Base-by-base conservation (phyloP, 2,888 invertebrate genomes). In the Apamea monoglypha region DNA sequence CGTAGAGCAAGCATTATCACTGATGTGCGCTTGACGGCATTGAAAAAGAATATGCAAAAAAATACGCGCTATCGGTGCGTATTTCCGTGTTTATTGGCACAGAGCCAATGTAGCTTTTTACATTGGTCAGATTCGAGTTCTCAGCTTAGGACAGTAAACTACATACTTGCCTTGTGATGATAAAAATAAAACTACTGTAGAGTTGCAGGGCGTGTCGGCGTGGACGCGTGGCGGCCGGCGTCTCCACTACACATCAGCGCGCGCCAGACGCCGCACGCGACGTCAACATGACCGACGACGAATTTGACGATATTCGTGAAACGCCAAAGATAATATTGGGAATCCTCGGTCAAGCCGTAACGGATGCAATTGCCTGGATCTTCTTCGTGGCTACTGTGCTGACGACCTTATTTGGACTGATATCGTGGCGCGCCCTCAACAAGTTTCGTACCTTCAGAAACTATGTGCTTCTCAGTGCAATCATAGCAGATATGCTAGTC, bases 361-460 rank as follows among this genome's bases (percentile, higher is more conserved):
- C 8, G 0, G 1, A 79, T 16, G 0, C 29, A 29, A 79, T 84
- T 18, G 12, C 61, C 4, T 84, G 80, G 80, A 16, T 21, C 16
- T 78, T 81, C 8, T 61, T 84, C 25, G 84, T 84, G 25, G 61
- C 80, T 0, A 3, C 44, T 18, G 53, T 68, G 1, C 6, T 14
- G 2, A 29, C 84, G 0, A 0, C 50, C 5, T 0, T 66, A 1
- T 81, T 70, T n/a, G 84, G 84, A 44, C 25, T 81, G 14, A 3
- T 59, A 50, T 81, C 81, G 0, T 81, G 81, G 81, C 2, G 5
- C 1, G 10, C 18, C 18, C 80, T 81, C 40, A 50, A 84, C 0
- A 80, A 44, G n/a, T 81, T 81, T 8, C 69, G 84, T 5, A 84
- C 84, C 5, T 81, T 70, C 70, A 80, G 81, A 32, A 81, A 81